Conservation (phyloP, 2,797 vertebrate species). For the Denticeps clupeoides region DNA sequence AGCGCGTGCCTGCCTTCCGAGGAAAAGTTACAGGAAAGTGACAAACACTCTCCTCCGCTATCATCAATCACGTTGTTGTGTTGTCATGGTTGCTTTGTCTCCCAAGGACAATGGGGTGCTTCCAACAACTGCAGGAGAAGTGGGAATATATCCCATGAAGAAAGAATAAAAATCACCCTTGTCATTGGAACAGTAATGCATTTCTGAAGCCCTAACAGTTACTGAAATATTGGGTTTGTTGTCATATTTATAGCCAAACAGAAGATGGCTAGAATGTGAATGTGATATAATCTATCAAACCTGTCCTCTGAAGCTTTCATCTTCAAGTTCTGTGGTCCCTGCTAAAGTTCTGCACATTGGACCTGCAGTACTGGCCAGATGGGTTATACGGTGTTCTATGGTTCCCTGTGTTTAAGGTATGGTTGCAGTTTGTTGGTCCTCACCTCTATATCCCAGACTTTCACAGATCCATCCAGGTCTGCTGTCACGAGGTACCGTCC, state of each 20-base stretch:
- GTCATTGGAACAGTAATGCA: conserved; percentile 23
- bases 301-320: no score
- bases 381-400: no score
- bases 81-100: conserved; percentile 30
- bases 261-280: no score
- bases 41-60: conserved; percentile 22
- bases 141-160: conserved; percentile 9
- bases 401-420: no score
- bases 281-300: no score
- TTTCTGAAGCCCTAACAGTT: conserved; percentile 19
- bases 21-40: conserved; percentile 27
- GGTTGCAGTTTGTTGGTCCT: conserved; percentile 1
- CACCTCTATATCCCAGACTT: conserved; percentile 56
- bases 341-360: no score
- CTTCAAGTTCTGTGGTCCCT: no score
- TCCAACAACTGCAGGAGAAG: conserved; percentile 16
- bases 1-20: conserved; percentile 14
- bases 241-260: conserved; percentile 13
- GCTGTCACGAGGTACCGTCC: conserved; percentile 52
- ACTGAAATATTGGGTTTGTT: conserved; percentile 8
- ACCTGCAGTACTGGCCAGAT: no score
- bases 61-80: conserved; percentile 28
- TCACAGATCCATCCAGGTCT: conserved; percentile 51
- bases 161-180: conserved; percentile 15
- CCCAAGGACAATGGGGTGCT: conserved; percentile 32